Base-by-base conservation (phyloP, 2,888 invertebrate species). In the Argyresthia goedartella region DNA sequence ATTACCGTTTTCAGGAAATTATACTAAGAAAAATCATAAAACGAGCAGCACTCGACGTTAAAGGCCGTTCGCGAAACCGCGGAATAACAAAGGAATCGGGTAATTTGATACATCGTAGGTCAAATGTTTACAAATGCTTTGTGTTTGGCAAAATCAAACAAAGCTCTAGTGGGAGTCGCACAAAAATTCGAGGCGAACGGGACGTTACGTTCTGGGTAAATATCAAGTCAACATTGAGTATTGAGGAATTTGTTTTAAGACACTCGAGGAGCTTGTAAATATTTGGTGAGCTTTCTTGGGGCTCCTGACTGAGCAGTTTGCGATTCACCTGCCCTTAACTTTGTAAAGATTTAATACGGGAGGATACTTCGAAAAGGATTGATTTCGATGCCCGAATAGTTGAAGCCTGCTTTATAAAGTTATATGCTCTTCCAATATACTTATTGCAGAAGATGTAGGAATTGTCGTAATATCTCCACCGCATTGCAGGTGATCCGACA, bases 161-260 rank as follows among this genome's bases (percentile, higher is more conserved):
- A 72, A 67, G 73, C 71, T 71, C 71, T 76, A 81, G 77, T 80
- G 78, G 76, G 70, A 44, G 75, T 70, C 74, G 71, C 75, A 75
- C 76, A 78, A 81, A 82, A 80, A 80, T 75, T 79, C 64, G 57
- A 69, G 62, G 68, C 35, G 69, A 67, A 75, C 76, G 76, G 77
- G 77, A 60, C 76, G 25, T 25, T 25, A 25, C 78, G 80, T 80
- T 78, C 71, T 69, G 66, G 68, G 76, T 73, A 82, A 82, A 81
- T 76, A 84, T 72, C 73, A 68, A 69, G 71, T 70, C 71, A 73
- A 77, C 77, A 84, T 81, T 52, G 55, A 47, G 50, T 81, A 82
- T 78, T 72, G 74, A 71, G 76, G 81, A 85, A 85, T 86, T 86
- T 85, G 84, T 85, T 82, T 81, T 79, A 81, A 85, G 79, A 75